Evolutionary conservation across 1,140 invertebrate genomes (phyloP), one percentile per base, ranked within the genome.

Genomic region (Vanessa atalanta): DNA sequence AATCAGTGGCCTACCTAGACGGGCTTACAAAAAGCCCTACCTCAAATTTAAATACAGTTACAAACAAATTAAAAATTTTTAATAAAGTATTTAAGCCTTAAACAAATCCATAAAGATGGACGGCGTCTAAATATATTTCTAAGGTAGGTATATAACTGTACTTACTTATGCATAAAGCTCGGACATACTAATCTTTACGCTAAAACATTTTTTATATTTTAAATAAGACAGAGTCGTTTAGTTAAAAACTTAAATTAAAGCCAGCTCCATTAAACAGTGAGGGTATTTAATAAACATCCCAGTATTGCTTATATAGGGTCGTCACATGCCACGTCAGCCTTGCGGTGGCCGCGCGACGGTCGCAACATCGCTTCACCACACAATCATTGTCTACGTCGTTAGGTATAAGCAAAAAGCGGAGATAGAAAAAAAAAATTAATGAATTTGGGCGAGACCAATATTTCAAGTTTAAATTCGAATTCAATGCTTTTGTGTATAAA

Each of bases 281-380:
- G 72, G 73, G 65, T 81, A 82, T 79, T 79, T 79, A 81, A 81
- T 78, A 80, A 82, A 80, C 77, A 83, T 76, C 78, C 73, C 70
- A 78, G 77, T 81, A 80, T 81, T 75, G 80, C 72, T 78, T 80
- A 76, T 80, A 79, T 84, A 84, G 83, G 81, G 79, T 81, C 82
- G 84, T 81, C 79, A 80, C 79, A 82, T 83, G 87, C 87, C 81
- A 82, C 85, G 83, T 90, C 87, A 90, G 88, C 82, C 80, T 81
- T 87, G 88, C 81, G 86, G 87, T 86, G 79, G 75, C 80, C 81
- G 78, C 79, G 82, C 80, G 80, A 82, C 83, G 86, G 80, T 79
- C 78, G 82, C 75, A 82, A 83, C 81, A 81, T 83, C 79, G 76
- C 82, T 82, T 82, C 83, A 77, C 78, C 75, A 76, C 76, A 78